Evolutionary conservation across 2,113 vertebrate genomes (phyloP), one percentile per base, ranked within the genome.

Genomic region (Chlorodrepanis virens): DNA sequence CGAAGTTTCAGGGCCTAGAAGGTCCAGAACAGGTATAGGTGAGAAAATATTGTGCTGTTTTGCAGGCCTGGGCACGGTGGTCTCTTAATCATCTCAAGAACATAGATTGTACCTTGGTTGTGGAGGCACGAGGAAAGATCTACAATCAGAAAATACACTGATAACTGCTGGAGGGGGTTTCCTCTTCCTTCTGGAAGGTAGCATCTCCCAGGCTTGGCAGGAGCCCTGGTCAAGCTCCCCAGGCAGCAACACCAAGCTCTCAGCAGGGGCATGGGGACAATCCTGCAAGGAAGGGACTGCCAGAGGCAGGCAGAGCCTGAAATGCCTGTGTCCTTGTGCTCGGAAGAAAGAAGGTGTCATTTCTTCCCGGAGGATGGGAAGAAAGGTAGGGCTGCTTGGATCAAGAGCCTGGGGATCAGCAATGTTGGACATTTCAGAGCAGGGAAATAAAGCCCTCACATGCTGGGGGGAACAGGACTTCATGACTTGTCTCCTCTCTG

Each of bases 171-270:
- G 37, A 14, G 78, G 39, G 15, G 9, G 5, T 33, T 72, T 79
- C 21, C 45, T 60, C 8, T 68, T 56, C 31, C 15, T 64, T 29
- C 60, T 21, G 9, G 44, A 68, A 69, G 27, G 56, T 1, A 37
- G 5, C 35, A 35, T 64, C 33, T 60, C 42, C 57, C 42, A 68
- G 42, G 56, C 35, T 67, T 40, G 61, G 29, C 47, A 68, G 67
- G 12, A 83, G 11, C 42, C 22, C 31, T 1, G 0, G 10, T 6
- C 2, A 7, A 31, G 10, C 6, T 63, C 12, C 33, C 4, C 16
- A 47, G 47, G 39, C 19, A 90, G 37, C 13, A 53, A 49, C 10
- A 35, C 4, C 2, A 12, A 59, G 40, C 4, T 45, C 12, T 57
- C 47, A 35, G 19, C 23, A 39, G 24, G 33, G 37, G 6, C 27